Base-by-base conservation (phyloP, 2,797 vertebrate genomes). In the Danio tinwini region DNA sequence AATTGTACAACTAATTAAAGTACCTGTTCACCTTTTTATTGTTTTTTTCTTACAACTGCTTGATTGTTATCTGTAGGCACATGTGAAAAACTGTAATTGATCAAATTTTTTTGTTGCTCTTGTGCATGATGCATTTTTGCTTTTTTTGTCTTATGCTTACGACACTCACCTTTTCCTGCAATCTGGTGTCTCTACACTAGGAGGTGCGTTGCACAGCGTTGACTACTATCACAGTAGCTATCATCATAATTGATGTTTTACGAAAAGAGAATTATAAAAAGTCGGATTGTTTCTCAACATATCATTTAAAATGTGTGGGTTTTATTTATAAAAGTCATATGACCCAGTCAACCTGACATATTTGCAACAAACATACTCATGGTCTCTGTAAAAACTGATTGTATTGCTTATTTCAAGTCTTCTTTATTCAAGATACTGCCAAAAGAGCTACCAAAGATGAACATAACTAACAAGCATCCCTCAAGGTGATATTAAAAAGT, bases 41-140 rank as follows among this genome's bases (percentile, higher is more conserved):
- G 71, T 63, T 82, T 79, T 81, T 78, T 87, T 84, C 16, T 70
- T 45, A 67, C 11, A 67, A 47, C 64, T n/a, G 4, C 5, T 45
- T 52, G 3, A 19, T 49, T 11, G 50, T 68, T 1, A 58, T 19
- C 6, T 13, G 6, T 29, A 37, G 12, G 53, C 65, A 77, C 44
- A n/a, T 64, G 10, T 5, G 9, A 40, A 67, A 39, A 47, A 9
- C 49, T 13, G 56, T 17, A 19, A 40, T 19, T 44, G 53, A 16
- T 16, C 5, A 44, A 10, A 53, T 14, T 14, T 29, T 52, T 29
- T 73, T 19, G 72, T 62, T 40, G 56, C 40, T 62, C 3, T 14
- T 37, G 49, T 40, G 5, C 11, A 75, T 50, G 44, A 45, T 2
- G 6, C 62, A 44, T 65, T 76, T 53, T 55, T 42, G 49, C n/a